Conservation (phyloP, 1,140 invertebrate species). For the Pseudomyrmex concolor region DNA sequence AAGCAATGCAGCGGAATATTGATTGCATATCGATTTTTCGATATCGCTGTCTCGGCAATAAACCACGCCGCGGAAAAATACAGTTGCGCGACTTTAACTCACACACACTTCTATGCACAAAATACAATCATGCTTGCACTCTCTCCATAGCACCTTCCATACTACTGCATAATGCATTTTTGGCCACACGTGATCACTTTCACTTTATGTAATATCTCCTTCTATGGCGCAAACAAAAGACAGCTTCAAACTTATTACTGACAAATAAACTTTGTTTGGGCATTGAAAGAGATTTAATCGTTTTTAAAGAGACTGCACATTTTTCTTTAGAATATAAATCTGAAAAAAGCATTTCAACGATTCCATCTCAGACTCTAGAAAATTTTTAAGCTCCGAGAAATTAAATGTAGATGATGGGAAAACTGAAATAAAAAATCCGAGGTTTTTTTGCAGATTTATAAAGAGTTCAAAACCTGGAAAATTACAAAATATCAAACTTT, state of each 20-base stretch:
- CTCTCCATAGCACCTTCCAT: slow-evolving; percentile 15
- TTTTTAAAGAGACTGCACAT: no score
- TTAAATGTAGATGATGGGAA: not conserved
- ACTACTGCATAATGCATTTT: slow-evolving; percentile 44
- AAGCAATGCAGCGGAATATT: slow-evolving; percentile 1
- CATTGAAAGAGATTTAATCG: no score
- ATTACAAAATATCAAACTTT: not conserved
- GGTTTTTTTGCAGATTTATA: no score
- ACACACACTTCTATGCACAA: no score
- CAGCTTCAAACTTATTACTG: slow-evolving; percentile 9
- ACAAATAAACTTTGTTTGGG: not conserved
- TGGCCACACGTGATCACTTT: slow-evolving; percentile 64
- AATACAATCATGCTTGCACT: not conserved
- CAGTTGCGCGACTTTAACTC: not conserved
- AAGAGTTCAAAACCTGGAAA: not conserved
- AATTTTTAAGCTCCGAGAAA: not conserved
- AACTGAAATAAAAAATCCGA: no score
- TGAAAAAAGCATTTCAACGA: not conserved
- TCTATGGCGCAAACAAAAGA: slow-evolving; percentile 27
- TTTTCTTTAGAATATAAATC: not conserved
- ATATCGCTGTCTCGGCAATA: not conserved
- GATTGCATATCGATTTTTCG: slow-evolving; percentile 13
- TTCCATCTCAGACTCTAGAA: not conserved
- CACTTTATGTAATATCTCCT: slow-evolving; percentile 67
- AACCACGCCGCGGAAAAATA: slow-evolving; percentile 3